These are phyloP conservation scores for Corvus moneduloides DNA, from an alignment of 2,113 vertebrate genomes.

Conservation along the genomic window DNA sequence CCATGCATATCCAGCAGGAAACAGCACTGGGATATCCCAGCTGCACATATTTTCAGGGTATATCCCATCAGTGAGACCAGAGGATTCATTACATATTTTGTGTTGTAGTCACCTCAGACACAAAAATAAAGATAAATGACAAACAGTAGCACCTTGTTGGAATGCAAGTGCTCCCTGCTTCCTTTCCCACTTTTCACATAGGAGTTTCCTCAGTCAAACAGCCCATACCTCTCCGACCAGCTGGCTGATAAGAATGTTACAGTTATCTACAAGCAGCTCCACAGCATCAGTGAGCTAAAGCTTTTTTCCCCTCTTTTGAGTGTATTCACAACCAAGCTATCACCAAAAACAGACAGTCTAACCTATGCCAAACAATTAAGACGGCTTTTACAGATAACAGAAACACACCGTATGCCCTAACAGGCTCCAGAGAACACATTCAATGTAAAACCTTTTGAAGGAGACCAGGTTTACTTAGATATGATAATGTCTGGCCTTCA, in stretches of 20 bases:
- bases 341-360: not conserved
- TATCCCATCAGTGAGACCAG: not conserved
- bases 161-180: not conserved
- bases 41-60: slow-evolving; percentile 75
- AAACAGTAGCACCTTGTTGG: not conserved
- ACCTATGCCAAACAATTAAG: not conserved
- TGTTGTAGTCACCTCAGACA: not conserved
- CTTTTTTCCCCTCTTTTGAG: not conserved
- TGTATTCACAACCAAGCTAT: not conserved
- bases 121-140: not conserved
- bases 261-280: not conserved
- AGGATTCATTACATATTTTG: not conserved
- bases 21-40: slow-evolving; percentile 69
- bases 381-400: not conserved
- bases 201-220: not conserved
- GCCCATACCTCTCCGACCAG: not conserved
- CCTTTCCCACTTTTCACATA: not conserved
- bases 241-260: not conserved
- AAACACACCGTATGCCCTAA: not conserved
- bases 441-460: not conserved
- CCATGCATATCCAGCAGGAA: slow-evolving; percentile 73
- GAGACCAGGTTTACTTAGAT: not conserved
- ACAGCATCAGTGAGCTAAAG: not conserved
- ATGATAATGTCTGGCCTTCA: not conserved
- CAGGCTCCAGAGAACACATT: not conserved